Evolutionary conservation across 2,888 invertebrate species (phyloP).

Genomic region (Limenitis arthemis): DNA sequence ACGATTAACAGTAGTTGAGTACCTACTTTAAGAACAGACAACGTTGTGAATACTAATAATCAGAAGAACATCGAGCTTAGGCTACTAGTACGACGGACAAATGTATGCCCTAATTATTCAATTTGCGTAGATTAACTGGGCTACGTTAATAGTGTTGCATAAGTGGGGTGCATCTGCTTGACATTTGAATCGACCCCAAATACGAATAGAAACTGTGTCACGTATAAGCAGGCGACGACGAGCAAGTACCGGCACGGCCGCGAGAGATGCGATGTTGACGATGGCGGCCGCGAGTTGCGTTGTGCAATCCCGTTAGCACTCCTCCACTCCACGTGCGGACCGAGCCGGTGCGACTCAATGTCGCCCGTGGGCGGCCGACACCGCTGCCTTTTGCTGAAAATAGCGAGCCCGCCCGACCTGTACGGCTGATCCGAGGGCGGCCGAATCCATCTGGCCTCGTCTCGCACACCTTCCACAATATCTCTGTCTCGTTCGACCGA

Average conservation of each 20-base stretch:
- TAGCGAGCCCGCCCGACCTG: slow-evolving; percentile 47
- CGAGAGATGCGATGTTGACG: slow-evolving; percentile 27
- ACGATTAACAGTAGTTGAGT: neutral
- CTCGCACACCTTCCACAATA: slow-evolving; percentile 41
- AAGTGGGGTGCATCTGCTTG: slow-evolving; percentile 69
- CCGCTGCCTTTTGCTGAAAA: slow-evolving; percentile 44
- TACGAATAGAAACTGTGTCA: slow-evolving; percentile 72
- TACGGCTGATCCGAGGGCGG: slow-evolving; percentile 20
- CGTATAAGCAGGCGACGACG: slow-evolving; percentile 48
- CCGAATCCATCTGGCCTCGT: slow-evolving; percentile 30
- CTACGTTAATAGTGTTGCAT: slow-evolving; percentile 59
- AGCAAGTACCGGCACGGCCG: slow-evolving; percentile 39
- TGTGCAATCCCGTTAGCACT: slow-evolving; percentile 68
- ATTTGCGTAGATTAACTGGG: slow-evolving; percentile 40
- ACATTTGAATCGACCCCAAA: slow-evolving; percentile 72
- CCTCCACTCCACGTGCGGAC: slow-evolving; percentile 54
- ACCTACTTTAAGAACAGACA: no score
- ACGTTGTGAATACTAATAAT: neutral
- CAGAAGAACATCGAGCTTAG: neutral
- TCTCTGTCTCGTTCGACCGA: slow-evolving; percentile 45
- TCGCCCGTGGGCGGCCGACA: slow-evolving; percentile 59
- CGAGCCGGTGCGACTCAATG: slow-evolving; percentile 62
- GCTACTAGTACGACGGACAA: neutral
- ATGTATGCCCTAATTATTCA: slow-evolving; percentile 31
- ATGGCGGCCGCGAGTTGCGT: slow-evolving; percentile 45